phyloP scores from a whole-genome alignment of 2,113 vertebrate species.

The Notarius quadriscutis region DNA sequence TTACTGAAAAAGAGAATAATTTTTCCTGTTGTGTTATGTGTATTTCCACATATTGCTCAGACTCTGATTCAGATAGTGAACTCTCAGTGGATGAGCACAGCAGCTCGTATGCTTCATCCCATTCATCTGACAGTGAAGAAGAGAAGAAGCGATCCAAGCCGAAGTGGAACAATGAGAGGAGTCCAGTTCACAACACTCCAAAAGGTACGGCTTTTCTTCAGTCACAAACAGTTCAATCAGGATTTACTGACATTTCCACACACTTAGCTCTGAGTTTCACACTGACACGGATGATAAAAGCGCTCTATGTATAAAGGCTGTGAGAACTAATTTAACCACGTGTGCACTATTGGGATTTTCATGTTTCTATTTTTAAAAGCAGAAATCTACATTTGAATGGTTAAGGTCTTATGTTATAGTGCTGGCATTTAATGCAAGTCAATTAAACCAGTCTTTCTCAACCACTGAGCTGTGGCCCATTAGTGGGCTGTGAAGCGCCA shows the following conservation, averaged over 20 bases:
- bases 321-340: background rate
- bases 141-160: constrained; percentile 63
- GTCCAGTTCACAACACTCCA: constrained; percentile 79
- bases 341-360: too few relatives aligned
- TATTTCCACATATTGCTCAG: constrained; percentile 53
- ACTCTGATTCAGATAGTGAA: constrained; percentile 86
- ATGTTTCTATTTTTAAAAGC: background rate
- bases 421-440: background rate
- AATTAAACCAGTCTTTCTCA: background rate
- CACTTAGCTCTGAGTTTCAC: background rate
- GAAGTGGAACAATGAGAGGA: constrained; percentile 75
- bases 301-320: background rate
- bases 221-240: background rate
- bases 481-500: too few relatives aligned
- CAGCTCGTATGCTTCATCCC: constrained; percentile 83
- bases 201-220: constrained; percentile 71
- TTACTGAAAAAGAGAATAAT: background rate
- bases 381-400: background rate
- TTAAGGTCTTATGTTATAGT: background rate
- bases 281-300: background rate
- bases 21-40: background rate
- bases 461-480: too few relatives aligned
- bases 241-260: background rate
- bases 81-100: constrained; percentile 83
- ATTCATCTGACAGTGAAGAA: constrained; percentile 82